Evolutionary conservation across 2,888 invertebrate species (phyloP).

Genomic region (Lepas anatifera): DNA sequence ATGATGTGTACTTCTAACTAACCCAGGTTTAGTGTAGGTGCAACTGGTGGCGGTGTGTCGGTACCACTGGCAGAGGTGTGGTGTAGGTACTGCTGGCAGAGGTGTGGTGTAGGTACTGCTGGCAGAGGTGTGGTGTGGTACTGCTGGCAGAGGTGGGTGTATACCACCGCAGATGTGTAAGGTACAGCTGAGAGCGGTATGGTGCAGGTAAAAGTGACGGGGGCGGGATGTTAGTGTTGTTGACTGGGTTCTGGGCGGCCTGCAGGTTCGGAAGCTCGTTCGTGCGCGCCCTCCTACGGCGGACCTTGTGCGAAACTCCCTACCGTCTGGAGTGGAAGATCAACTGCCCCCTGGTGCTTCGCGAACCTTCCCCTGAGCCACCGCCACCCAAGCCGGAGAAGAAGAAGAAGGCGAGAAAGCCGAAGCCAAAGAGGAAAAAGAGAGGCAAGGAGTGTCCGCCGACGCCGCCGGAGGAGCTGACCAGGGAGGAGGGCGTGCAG

Average conservation of each 20-base stretch:
- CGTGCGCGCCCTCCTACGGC: not conserved
- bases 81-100: too few species aligned
- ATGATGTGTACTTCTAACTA: too few species aligned
- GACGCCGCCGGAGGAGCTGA: not conserved
- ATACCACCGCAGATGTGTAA: too few species aligned
- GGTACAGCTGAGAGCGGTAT: too few species aligned
- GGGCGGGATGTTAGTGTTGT: too few species aligned
- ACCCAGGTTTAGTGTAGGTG: too few species aligned
- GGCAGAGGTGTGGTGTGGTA: too few species aligned
- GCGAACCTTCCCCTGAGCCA: not conserved
- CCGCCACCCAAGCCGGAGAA: not conserved
- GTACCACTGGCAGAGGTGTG: too few species aligned
- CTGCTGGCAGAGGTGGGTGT: too few species aligned
- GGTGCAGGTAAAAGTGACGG: too few species aligned
- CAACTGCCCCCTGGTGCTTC: not conserved
- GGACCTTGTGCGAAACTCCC: not conserved
- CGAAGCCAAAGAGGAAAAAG: not conserved
- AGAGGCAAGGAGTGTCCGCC: not conserved
- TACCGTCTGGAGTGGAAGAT: conserved; percentile 1
- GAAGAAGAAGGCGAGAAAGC: not conserved
- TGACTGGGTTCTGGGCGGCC: not conserved
- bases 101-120: too few species aligned
- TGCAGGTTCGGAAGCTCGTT: not conserved
- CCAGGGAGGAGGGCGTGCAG: not conserved
- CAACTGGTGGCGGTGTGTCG: too few species aligned